Percentiles rank a stretch among this genome's conserved stretches.
These are phyloP conservation scores for Meriones unguiculatus DNA, from an alignment of 2,113 vertebrate genomes.

Conservation along the genomic window DNA sequence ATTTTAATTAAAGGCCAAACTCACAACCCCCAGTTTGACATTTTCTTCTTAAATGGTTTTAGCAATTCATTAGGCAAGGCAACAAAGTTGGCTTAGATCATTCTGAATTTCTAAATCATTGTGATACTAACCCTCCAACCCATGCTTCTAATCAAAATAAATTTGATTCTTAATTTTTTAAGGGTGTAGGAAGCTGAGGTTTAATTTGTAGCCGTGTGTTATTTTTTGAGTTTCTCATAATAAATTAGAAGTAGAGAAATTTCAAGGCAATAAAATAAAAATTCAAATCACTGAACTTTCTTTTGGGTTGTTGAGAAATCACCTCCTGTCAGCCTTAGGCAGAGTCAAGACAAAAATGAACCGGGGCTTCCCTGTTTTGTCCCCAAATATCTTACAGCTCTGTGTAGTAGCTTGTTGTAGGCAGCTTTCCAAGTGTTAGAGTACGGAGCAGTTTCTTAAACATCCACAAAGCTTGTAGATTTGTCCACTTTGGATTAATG, in stretches of 20 bases:
- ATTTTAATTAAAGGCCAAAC: slow-evolving; percentile 7
- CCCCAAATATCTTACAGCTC: accelerated
- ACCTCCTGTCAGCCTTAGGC: not conserved
- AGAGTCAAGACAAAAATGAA: not conserved
- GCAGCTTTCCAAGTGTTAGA: not conserved
- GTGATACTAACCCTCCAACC: not conserved
- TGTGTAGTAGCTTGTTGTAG: not conserved
- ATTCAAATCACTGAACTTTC: not conserved
- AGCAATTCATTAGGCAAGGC: not conserved
- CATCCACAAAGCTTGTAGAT: not conserved
- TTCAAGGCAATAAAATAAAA: slow-evolving; percentile 25
- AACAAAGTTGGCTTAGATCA: not conserved
- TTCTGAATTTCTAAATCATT: not conserved
- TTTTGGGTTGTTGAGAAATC: not conserved
- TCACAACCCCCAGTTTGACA: not conserved
- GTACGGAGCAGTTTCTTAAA: not conserved
- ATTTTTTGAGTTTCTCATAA: slow-evolving; percentile 18
- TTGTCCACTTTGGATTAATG: not conserved
- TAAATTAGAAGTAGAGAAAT: not conserved
- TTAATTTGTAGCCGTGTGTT: not conserved
- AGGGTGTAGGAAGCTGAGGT: not conserved
- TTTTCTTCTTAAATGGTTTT: not conserved
- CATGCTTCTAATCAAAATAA: not conserved
- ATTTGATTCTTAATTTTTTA: not conserved
- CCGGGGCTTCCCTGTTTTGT: accelerated